phyloP scores from a whole-genome alignment of 2,113 vertebrate genomes.

The Sinocyclocheilus grahami region DNA sequence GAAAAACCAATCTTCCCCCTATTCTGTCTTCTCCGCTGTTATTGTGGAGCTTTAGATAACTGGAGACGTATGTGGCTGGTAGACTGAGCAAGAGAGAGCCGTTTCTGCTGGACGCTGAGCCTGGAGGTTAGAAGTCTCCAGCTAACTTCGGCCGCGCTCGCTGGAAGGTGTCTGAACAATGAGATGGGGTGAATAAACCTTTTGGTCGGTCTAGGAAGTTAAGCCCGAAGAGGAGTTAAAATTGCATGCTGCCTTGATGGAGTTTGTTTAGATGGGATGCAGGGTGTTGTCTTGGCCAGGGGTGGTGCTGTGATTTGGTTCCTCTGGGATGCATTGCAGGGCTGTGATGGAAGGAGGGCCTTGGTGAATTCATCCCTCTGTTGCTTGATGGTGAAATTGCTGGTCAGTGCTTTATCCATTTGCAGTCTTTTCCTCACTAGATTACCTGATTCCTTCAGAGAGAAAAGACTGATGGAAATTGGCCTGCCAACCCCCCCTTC shows the following conservation, averaged over 20 bases:
- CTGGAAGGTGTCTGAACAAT: conserved; percentile 38
- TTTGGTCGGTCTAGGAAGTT: conserved; percentile 87
- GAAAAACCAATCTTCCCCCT: conserved; percentile 92
- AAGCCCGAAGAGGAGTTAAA: conserved; percentile 90
- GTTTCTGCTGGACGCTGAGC: conserved; percentile 31
- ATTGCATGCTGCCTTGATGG: conserved; percentile 87
- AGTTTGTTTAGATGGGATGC: conserved; percentile 68
- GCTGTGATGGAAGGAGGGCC: conserved; percentile 39
- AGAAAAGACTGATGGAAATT: conserved; percentile 56
- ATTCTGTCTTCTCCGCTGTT: conserved; percentile 91
- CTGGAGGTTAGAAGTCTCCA: conserved; percentile 45
- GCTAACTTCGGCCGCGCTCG: neutral
- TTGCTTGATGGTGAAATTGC: conserved; percentile 53
- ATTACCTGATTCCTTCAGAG: conserved; percentile 40
- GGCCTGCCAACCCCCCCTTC: conserved; percentile 33
- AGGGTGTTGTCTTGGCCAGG: conserved; percentile 67
- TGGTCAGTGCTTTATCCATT: conserved; percentile 37
- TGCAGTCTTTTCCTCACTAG: conserved; percentile 54
- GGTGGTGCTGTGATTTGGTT: conserved; percentile 71
- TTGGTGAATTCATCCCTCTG: conserved; percentile 40
- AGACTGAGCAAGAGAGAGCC: conserved; percentile 28
- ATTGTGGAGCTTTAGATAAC: conserved; percentile 95
- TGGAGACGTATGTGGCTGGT: conserved; percentile 74
- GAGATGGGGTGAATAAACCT: conserved; percentile 55
- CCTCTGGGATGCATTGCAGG: neutral